Evolutionary conservation across 2,797 vertebrate genomes (phyloP), one percentile per base, ranked within the genome.

Genomic region (Falco rusticolus): DNA sequence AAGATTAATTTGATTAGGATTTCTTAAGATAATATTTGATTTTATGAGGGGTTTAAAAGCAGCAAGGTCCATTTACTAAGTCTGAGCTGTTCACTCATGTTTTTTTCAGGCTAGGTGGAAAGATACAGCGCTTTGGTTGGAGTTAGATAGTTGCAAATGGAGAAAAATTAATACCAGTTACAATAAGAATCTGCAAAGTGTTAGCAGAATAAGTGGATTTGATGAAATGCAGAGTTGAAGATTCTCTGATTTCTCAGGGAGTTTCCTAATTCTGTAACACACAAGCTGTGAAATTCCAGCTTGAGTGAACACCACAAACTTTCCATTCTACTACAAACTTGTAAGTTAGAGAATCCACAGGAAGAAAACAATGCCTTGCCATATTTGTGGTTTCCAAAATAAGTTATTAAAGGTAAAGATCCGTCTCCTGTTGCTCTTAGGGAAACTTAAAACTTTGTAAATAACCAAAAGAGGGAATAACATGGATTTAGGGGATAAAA

Each of bases 11-110:
- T 98, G 97, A 98, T 98, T 97, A 98, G 98, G 97, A 97, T 98
- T 98, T 98, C 98, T 98, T 98, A 98, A 98, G 93, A 98, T 98
- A 98, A 98, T 97, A 98, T 98, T 98, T 97, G 97, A 97, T 97
- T 97, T 98, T 96, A 96, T 87, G 91, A 97, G 90, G 95, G 89
- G 87, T 97, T 98, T 97, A 89, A 97, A 96, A 96, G 93, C 91
- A 91, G 43, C 59, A 79, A 93, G 94, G 88, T 82, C 80, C 90
- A 93, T 94, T 97, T 97, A 56, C 74, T 89, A 57, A 89, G 84
- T 79, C 71, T 89, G 95, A 93, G 79, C 68, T 69, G 16, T 59
- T 94, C 69, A 59, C 31, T 93, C 57, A 1, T 8, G 33, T 76
- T 45, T 94, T 94, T 95, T 96, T 78, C 57, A 80, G 89, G 68